These are phyloP conservation scores for Hydrotaea diabolus DNA, from an alignment of 2,888 invertebrate genomes.

Conservation along the genomic window DNA sequence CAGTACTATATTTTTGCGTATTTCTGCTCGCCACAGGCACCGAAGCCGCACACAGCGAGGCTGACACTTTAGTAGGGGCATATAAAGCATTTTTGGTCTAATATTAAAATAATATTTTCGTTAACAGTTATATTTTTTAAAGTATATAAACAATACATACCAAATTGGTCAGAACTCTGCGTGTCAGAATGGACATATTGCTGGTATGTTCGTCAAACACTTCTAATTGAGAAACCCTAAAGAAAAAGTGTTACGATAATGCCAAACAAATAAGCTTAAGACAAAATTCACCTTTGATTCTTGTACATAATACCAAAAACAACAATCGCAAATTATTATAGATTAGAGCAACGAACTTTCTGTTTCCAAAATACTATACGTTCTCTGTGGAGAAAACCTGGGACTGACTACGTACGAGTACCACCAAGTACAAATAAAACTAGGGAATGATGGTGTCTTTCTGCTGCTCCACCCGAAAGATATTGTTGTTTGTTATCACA, in stretches of 20 bases:
- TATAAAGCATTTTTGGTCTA: slow-evolving; percentile 53
- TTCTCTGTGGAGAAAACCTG: background rate
- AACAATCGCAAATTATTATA: slow-evolving; percentile 14
- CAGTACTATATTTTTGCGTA: slow-evolving; percentile 31
- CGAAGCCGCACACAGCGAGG: slow-evolving; percentile 27
- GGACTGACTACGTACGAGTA: too few species aligned
- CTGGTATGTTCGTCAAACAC: slow-evolving; percentile 21
- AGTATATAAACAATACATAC: slow-evolving; percentile 44
- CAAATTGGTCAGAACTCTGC: slow-evolving; percentile 53
- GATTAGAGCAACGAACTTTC: slow-evolving; percentile 30
- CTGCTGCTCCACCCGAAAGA: background rate
- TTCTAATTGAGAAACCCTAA: slow-evolving; percentile 39
- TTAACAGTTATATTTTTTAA: background rate
- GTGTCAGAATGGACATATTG: slow-evolving; percentile 47
- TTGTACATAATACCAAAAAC: slow-evolving; percentile 38
- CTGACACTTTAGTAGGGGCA: slow-evolving; percentile 24
- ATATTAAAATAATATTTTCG: slow-evolving; percentile 3
- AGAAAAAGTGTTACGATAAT: background rate
- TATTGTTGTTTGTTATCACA: slow-evolving; percentile 18
- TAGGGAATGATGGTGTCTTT: background rate
- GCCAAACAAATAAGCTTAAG: background rate
- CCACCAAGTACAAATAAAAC: too few species aligned
- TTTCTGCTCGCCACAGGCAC: background rate
- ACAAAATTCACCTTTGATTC: slow-evolving; percentile 56
- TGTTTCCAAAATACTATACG: background rate